Conservation (phyloP, 2,113 vertebrate genomes). For the Excalfactoria chinensis region DNA sequence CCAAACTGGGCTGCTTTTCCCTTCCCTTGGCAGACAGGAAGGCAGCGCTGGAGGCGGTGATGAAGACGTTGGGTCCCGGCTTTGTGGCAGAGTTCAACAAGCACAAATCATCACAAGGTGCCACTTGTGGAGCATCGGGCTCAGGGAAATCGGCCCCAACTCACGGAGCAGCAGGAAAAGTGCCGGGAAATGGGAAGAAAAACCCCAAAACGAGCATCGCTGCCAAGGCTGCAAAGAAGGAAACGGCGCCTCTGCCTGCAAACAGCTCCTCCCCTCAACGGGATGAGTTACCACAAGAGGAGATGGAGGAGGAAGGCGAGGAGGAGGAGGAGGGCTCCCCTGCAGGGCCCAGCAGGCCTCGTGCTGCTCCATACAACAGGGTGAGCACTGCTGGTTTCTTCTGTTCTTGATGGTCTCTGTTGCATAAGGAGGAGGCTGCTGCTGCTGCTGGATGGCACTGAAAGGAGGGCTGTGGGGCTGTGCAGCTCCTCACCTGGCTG, state of each 20-base stretch:
- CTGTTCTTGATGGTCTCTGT: no score
- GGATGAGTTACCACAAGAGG: neutral
- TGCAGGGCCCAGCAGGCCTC: neutral
- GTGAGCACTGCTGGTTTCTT: neutral
- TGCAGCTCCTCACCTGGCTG: no score
- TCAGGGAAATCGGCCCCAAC: neutral
- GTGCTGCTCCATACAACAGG: neutral
- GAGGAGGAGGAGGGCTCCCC: neutral
- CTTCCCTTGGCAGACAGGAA: constrained; percentile 64
- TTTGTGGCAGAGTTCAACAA: constrained; percentile 65
- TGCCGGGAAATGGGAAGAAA: neutral
- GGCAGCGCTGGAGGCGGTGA: constrained; percentile 65
- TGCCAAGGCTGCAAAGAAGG: constrained; percentile 23
- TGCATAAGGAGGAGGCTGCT: no score
- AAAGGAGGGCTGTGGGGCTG: no score
- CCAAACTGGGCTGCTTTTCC: no score
- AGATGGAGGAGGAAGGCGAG: neutral
- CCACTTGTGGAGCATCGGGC: constrained; percentile 42
- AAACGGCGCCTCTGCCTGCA: neutral
- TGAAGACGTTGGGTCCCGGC: constrained; percentile 62
- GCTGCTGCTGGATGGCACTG: no score
- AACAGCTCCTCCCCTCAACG: constrained; percentile 28
- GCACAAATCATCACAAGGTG: constrained; percentile 66
- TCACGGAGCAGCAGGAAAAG: neutral
- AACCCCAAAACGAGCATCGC: neutral